phyloP scores from a whole-genome alignment of 2,888 invertebrate species.

The Orthosia gracilis region DNA sequence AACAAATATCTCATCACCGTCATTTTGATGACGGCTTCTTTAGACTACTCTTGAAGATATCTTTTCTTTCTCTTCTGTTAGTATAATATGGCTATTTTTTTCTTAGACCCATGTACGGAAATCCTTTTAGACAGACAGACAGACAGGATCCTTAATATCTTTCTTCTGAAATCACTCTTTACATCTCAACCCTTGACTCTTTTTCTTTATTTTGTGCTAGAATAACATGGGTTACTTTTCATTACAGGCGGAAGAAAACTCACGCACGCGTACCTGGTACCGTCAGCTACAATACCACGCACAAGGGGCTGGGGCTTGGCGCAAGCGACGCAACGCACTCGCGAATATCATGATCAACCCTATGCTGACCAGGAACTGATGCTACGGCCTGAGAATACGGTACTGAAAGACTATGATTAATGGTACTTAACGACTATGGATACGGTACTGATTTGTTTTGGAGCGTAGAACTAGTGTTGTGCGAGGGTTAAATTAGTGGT shows the following conservation, averaged over 20 bases:
- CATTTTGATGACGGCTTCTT: too few species aligned
- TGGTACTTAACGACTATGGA: not conserved
- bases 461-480: conserved; percentile 18
- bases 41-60: too few species aligned
- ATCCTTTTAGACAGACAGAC: too few species aligned
- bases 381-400: not conserved
- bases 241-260: conserved; percentile 96
- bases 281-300: conserved; percentile 97
- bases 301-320: conserved; percentile 98
- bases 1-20: too few species aligned
- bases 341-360: conserved; percentile 99
- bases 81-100: too few species aligned
- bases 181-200: not conserved
- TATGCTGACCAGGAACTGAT: conserved; percentile 91
- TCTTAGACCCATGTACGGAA: too few species aligned
- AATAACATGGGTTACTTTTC: not conserved
- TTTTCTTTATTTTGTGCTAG: not conserved
- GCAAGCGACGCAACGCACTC: conserved; percentile 97
- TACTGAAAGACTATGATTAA: too few species aligned
- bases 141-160: not conserved
- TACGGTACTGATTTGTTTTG: conserved; percentile 46
- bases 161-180: not conserved
- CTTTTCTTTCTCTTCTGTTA: too few species aligned
- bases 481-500: conserved; percentile 38
- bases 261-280: conserved; percentile 97